A percentile compares a stretch with the other conserved stretches of the same genome.
phyloP scores from a whole-genome alignment of 2,888 invertebrate species.

The Teinopalpus imperialis region DNA sequence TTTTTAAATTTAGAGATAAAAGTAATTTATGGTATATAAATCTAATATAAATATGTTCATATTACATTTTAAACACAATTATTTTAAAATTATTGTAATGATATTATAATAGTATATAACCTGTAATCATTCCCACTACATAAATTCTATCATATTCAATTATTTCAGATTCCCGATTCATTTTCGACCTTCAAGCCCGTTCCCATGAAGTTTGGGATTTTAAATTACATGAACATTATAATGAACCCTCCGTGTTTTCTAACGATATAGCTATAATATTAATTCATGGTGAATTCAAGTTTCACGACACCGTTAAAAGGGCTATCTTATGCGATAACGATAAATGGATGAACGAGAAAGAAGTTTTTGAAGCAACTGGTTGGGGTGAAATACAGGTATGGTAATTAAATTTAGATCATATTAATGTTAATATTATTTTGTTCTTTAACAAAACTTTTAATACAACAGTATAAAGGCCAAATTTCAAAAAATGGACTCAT shows the following conservation, averaged over 20 bases:
- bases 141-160: too few species aligned
- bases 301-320: constrained; percentile 33
- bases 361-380: constrained; percentile 42
- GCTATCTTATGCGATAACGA: constrained; percentile 34
- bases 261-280: constrained; percentile 44
- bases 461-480: constrained; percentile 33
- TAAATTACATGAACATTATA: constrained; percentile 39
- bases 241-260: constrained; percentile 32
- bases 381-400: constrained; percentile 45
- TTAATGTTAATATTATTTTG: too few species aligned
- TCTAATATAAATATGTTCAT: too few species aligned
- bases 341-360: constrained; percentile 40
- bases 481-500: constrained; percentile 30
- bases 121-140: too few species aligned
- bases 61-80: too few species aligned
- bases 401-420: too few species aligned
- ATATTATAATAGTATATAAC: too few species aligned
- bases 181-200: constrained; percentile 32
- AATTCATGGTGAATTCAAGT: constrained; percentile 36
- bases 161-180: constrained; percentile 39
- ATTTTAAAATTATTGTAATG: too few species aligned
- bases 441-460: background rate
- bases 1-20: too few species aligned
- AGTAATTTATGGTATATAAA: too few species aligned
- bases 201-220: constrained; percentile 40